Base-by-base conservation (phyloP, 2,797 vertebrate species). In the Anisognathus igniventris region DNA sequence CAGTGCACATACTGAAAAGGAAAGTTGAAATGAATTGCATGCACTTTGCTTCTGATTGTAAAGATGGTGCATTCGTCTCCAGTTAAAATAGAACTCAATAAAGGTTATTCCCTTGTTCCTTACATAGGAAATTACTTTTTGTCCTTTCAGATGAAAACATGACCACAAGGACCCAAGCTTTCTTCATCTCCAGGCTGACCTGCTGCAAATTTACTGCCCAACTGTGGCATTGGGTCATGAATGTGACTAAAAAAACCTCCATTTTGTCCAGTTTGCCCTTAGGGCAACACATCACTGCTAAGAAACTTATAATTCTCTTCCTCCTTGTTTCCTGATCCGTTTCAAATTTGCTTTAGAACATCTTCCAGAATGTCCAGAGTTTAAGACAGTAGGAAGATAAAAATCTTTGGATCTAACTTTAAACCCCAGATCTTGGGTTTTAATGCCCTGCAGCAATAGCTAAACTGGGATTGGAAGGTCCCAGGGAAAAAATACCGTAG, bases 81-180 rank as follows among this genome's bases (percentile, higher is more conserved):
- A 40, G 16, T 66, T 95, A 73, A 79, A 92, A 73, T 6, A 75
- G 50, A 82, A 23, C 19, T 75, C 57, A 72, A 84, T 89, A 81
- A 66, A 72, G 15, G 72, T 44, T 51, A 25, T 75, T 86, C 35
- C 42, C 14, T 28, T 88, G 84, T 57, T 66, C 31, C 28, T 82
- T 45, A 65, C 11, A 35, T 79, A 48, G 75, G 88, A 90, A 83
- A 76, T 76, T 40, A n/a, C 23, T 73, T 89, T 91, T 78, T 86
- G 53, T 71, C 40, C 42, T 74, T 91, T 84, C 40, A 58, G 24
- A 84, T 77, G 58, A 68, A 92, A 90, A 40, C 17, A 39, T 51
- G 39, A 42, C 47, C 19, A 15, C 14, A 57, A 37, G 47, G 20
- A 68, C 68, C 72, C n/a, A 9, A 48, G 42, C 13, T 68, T 78